These are phyloP conservation scores for Channa striata DNA, from an alignment of 2,797 vertebrate species.

Conservation along the genomic window DNA sequence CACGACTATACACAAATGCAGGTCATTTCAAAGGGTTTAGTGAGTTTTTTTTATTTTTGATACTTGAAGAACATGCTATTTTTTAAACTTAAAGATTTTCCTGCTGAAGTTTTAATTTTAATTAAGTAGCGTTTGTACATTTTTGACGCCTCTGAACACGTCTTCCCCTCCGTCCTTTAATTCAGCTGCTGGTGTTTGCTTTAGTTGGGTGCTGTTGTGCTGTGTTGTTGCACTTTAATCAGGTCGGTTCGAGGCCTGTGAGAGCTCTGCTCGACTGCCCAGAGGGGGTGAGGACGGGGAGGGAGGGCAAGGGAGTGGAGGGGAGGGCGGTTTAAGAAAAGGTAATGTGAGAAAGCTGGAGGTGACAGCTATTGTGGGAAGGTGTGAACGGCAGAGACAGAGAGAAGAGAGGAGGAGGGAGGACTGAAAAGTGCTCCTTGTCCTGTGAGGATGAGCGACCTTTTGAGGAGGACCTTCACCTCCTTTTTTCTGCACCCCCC, in stretches of 20 bases:
- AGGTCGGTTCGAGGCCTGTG: constrained; percentile 30
- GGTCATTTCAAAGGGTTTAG: no score
- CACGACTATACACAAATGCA: no score
- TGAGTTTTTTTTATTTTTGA: no score
- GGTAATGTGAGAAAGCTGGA: constrained; percentile 97
- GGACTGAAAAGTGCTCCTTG: constrained; percentile 93
- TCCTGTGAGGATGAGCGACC: constrained; percentile 68
- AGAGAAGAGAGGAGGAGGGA: constrained; percentile 56
- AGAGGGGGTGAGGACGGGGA: constrained; percentile 2
- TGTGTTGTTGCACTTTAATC: constrained; percentile 29
- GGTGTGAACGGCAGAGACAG: constrained; percentile 72
- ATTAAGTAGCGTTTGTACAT: no score
- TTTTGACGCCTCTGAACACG: no score
- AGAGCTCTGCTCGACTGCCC: constrained; percentile 21
- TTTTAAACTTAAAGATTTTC: no score
- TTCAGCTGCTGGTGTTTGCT: not conserved
- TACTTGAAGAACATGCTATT: no score
- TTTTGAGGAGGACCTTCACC: constrained; percentile 90
- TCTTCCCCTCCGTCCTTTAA: no score
- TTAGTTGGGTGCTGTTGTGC: constrained; percentile 5
- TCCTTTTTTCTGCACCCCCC: constrained; percentile 78
- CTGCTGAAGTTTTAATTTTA: no score
- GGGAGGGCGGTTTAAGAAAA: constrained; percentile 83
- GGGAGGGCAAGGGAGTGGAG: constrained; percentile 40
- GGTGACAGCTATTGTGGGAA: constrained; percentile 93